phyloP scores from a whole-genome alignment of 2,888 invertebrate species.

The Cryptus armator region DNA sequence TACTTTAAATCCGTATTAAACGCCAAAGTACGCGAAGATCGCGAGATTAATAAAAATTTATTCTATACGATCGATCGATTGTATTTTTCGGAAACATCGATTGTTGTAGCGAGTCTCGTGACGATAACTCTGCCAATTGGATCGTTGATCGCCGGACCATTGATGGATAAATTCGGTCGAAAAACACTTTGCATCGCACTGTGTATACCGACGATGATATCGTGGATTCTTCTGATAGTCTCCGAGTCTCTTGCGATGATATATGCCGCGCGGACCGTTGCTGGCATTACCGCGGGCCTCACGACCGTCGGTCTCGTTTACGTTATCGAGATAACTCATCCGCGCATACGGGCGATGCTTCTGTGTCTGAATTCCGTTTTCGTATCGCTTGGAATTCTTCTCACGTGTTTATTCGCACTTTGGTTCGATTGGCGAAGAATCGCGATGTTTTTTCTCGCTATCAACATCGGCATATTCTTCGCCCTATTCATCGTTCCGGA shows the following conservation, averaged over 20 bases:
- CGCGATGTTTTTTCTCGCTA: constrained; percentile 84
- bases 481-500: constrained; percentile 86
- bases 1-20: no score
- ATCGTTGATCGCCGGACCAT: constrained; percentile 86
- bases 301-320: constrained; percentile 87
- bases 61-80: not conserved
- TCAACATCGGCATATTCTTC: constrained; percentile 82
- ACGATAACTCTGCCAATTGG: constrained; percentile 87
- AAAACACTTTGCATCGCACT: constrained; percentile 85
- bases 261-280: constrained; percentile 86
- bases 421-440: constrained; percentile 86
- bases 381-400: constrained; percentile 87
- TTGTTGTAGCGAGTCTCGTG: constrained; percentile 86
- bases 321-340: constrained; percentile 87
- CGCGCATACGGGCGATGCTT: constrained; percentile 86
- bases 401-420: constrained; percentile 86
- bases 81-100: not conserved
- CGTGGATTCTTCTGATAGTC: constrained; percentile 86
- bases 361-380: constrained; percentile 87
- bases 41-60: no score
- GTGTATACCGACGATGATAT: constrained; percentile 85
- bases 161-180: constrained; percentile 87
- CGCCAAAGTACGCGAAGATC: no score
- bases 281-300: constrained; percentile 86
- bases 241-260: constrained; percentile 85